Evolutionary conservation across 2,113 vertebrate genomes (phyloP).

Genomic region (Heteronetta atricapilla): DNA sequence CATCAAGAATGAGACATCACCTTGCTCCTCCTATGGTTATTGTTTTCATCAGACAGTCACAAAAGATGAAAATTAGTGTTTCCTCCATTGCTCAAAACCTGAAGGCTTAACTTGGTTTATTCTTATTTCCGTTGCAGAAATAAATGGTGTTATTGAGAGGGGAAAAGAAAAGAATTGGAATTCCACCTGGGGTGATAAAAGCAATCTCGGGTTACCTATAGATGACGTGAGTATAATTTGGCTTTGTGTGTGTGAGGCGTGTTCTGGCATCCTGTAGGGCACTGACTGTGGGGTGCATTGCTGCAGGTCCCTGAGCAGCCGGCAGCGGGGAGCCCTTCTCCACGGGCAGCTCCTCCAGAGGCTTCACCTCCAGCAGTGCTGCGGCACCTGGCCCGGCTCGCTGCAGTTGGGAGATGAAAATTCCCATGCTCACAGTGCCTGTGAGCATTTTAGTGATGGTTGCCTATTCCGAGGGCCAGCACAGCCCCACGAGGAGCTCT

Average conservation of each 20-base stretch:
- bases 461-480: neutral
- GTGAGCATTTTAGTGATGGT: neutral
- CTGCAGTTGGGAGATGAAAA: accelerated
- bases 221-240: neutral
- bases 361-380: neutral
- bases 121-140: neutral
- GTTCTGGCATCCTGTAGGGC: too few species aligned
- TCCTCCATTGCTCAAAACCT: neutral
- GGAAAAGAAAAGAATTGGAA: neutral
- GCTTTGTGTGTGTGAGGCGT: neutral
- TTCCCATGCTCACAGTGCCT: neutral
- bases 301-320: neutral
- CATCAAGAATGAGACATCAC: neutral
- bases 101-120: neutral
- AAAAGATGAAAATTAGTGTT: neutral
- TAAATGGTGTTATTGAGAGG: neutral
- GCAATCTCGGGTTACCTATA: neutral
- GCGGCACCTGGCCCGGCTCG: accelerated
- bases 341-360: neutral
- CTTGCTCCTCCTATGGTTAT: neutral
- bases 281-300: neutral
- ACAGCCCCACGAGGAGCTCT: neutral
- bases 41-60: neutral
- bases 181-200: neutral
- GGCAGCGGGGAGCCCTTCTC: neutral